Evolutionary conservation across 2,888 invertebrate species (phyloP), one percentile per base, ranked within the genome.

Genomic region (Hydraecia micacea): DNA sequence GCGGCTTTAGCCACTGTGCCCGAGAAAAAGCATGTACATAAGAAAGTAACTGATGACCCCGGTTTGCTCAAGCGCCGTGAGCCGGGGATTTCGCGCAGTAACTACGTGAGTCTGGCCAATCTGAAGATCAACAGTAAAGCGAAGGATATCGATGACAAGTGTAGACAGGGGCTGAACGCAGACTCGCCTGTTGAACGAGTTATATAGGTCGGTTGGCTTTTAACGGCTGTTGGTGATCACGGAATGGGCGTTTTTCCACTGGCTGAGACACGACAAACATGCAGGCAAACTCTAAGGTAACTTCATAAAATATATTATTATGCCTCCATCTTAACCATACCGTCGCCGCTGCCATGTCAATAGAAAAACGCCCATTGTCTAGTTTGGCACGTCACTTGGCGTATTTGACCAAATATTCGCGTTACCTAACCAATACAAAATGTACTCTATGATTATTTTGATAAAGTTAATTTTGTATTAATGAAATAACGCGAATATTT

Each of bases 71-170:
- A 93, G 81, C 92, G 91, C 46, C 84, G 93, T 0, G 95, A 95
- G 73, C 89, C 92, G n/a, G 95, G 94, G 0, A 97, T 96, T 32
- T 95, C 96, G 0, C 90, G 95, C 2, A 96, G 96, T 84, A 97
- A 97, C 87, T 97, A 97, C 79, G 97, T 97, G 21, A 96, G 96
- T 83, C 82, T 97, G 69, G 97, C 97, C 0, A 97, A 96, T 86
- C 82, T 97, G 75, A 96, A 95, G 88, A 97, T 97, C 8, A 95
- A 95, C 78, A 94, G 91, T 9, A 93, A 91, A 73, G 77, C 81
- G 36, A 93, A 93, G 81, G 94, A 93, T 1, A 81, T 94, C 58
- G 92, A 91, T 6, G 87, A 86, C 3, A 91, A 91, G 32, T 90
- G 75, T 8, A 80, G 25, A 79, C 84, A 32, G 76, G 80, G 58